Conservation (phyloP, 2,797 vertebrate species). For the Corythornis leucogaster region DNA sequence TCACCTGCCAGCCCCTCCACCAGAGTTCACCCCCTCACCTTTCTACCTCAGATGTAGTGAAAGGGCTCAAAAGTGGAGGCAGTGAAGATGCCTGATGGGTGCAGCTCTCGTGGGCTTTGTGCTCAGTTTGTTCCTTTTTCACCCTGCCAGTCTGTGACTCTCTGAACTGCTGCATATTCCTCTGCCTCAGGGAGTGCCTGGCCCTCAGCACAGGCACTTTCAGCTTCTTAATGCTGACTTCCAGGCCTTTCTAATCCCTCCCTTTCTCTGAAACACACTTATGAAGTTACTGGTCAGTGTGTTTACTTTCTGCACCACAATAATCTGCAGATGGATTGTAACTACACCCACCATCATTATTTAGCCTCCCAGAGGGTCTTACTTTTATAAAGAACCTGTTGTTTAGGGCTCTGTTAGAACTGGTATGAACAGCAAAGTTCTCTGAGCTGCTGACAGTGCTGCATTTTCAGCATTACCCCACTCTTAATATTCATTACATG, state of each 20-base stretch:
- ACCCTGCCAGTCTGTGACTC: too few relatives aligned
- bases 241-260: not conserved
- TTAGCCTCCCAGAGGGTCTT: not conserved
- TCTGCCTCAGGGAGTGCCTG: not conserved
- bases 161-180: too few relatives aligned
- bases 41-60: not conserved
- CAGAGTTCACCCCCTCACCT: fast-evolving
- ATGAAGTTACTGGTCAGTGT: not conserved
- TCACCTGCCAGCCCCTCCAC: not conserved
- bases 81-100: not conserved
- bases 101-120: not conserved
- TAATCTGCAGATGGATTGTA: not conserved
- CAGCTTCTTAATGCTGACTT: too few relatives aligned
- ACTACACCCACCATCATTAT: not conserved
- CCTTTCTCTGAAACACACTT: not conserved
- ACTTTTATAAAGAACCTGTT: not conserved
- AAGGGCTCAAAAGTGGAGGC: not conserved
- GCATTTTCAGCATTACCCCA: not conserved
- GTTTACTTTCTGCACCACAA: not conserved
- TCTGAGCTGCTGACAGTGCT: not conserved
- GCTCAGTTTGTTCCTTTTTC: not conserved
- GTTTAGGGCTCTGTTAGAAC: not conserved
- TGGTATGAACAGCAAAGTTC: not conserved
- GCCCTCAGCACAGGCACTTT: too few relatives aligned
- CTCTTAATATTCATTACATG: not conserved